phyloP scores from a whole-genome alignment of 2,888 invertebrate genomes.

The Phragmatobia fuliginosa region DNA sequence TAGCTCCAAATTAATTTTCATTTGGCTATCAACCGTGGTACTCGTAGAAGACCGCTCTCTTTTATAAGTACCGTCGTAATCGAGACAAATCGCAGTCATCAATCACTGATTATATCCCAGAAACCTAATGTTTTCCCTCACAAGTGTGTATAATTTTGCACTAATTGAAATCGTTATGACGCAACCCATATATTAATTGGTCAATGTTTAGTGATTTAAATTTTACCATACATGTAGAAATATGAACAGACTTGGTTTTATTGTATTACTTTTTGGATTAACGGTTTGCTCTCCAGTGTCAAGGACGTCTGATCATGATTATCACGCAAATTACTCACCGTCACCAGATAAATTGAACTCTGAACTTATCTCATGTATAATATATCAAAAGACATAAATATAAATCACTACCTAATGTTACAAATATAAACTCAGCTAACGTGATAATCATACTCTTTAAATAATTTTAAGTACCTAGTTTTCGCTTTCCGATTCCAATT shows the following conservation, averaged over 20 bases:
- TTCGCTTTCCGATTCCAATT: too few relatives aligned
- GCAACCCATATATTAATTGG: background rate
- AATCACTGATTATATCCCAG: background rate
- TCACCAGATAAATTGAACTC: background rate
- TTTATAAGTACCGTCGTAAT: background rate
- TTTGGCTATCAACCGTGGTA: background rate
- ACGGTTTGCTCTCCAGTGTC: background rate
- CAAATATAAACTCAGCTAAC: too few relatives aligned
- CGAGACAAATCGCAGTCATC: background rate
- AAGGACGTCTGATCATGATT: background rate
- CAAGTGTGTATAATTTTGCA: background rate
- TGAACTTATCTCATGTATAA: background rate
- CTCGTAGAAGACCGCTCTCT: background rate
- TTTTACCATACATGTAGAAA: background rate
- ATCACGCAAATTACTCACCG: background rate
- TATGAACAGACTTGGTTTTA: background rate
- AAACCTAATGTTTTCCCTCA: background rate
- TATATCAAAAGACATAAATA: background rate
- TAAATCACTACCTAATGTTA: too few relatives aligned
- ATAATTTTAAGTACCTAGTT: too few relatives aligned
- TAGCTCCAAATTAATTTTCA: too few relatives aligned
- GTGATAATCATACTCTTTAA: too few relatives aligned
- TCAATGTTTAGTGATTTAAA: conserved; percentile 4
- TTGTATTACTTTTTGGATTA: background rate
- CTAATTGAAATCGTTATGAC: background rate